Base-by-base conservation (phyloP, 1,140 invertebrate genomes). In the Latrodectus geometricus region DNA sequence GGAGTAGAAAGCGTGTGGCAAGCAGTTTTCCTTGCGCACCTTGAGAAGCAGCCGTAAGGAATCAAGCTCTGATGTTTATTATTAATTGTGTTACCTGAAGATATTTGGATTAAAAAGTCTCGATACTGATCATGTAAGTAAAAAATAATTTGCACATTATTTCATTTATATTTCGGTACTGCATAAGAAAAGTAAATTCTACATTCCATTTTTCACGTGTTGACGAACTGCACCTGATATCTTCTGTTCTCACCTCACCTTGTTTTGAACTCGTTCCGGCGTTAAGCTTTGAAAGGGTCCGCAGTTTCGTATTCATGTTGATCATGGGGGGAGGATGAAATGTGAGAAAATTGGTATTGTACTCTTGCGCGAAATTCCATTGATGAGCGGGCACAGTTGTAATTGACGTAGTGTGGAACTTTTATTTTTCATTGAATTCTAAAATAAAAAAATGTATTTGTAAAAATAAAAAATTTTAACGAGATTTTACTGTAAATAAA, bases 1-100 rank as follows among this genome's bases (percentile, higher is more conserved):
- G 54, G 76, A 84, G 74, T 75, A 69, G 82, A 84, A 84, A 76
- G 82, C 82, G 82, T 84, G 82, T 73, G 23, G 35, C 23, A 79
- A 56, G 49, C 23, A 23, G 17, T 11, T 61, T 61, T 61, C 54
- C 15, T 50, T 68, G 78, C 9, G 52, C 68, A 81, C 79, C 79
- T 78, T 72, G 5, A 50, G 11, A 35, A 79, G 77, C n/a, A 12
- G 49, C 9, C 21, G 35, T n/a, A 52, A 80, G 50, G 69, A 54
- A 52, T 61, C 17, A 8, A 14, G 17, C 17, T 61, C 17, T 11
- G 54, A 61, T 14, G 11, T 11, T 14, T 7, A 56, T 54, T 20
- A 12, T 8, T 12, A n/a, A n/a, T 12, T 70, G 20, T 7, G 7
- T 70, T 21, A 21, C 35, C 69, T 70, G 35, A 23, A 48, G 8